phyloP scores from a whole-genome alignment of 2,113 vertebrate genomes.

The Mastomys natalensis region DNA sequence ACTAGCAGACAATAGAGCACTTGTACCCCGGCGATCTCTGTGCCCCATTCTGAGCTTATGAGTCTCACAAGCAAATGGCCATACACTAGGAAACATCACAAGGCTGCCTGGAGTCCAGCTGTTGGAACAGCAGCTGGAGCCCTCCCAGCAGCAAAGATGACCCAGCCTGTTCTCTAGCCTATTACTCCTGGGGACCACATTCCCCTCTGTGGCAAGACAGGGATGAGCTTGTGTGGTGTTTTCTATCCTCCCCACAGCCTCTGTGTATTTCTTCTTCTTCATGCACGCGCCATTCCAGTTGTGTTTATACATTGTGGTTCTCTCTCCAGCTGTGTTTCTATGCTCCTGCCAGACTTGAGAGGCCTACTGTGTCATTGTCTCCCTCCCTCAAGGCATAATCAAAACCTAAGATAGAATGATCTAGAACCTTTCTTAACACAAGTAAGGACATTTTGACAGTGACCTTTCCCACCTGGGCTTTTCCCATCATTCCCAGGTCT shows the following conservation, averaged over 20 bases:
- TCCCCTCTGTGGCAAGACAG: not conserved
- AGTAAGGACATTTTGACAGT: not conserved
- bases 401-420: not conserved
- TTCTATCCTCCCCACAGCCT: not conserved
- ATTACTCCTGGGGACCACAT: not conserved
- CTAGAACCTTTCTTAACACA: slow-evolving; percentile 1
- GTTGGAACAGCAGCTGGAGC: not conserved
- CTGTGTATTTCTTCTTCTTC: not conserved
- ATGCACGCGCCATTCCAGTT: slow-evolving; percentile 37
- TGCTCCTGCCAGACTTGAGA: slow-evolving; percentile 25
- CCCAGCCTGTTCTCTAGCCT: not conserved
- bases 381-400: not conserved
- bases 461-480: not conserved
- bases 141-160: no score
- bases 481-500: not conserved
- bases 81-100: not conserved
- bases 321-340: slow-evolving; percentile 62
- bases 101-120: not conserved
- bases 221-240: not conserved
- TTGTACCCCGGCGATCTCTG: no score
- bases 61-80: not conserved
- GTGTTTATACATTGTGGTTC: slow-evolving; percentile 58
- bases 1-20: no score
- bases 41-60: fast-evolving
- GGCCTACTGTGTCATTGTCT: not conserved